Evolutionary conservation across 2,113 vertebrate species (phyloP).

Genomic region (Mirza zaza): DNA sequence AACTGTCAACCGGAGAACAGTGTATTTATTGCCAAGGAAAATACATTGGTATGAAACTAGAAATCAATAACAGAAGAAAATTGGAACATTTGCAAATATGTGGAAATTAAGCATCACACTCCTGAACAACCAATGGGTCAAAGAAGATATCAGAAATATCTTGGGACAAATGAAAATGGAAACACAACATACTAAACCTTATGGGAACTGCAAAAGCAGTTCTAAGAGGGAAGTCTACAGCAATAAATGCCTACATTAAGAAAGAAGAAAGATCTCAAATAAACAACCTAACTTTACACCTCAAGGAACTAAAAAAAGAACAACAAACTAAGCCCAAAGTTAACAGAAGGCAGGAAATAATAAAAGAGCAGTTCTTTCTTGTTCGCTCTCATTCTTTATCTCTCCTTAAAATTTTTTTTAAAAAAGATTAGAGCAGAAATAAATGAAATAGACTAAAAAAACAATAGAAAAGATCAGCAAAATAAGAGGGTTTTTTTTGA

Average conservation of each 20-base stretch:
- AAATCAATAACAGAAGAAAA: not conserved
- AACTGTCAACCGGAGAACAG: slow-evolving; percentile 18
- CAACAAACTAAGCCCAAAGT: not conserved
- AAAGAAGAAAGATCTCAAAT: not conserved
- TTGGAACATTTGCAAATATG: not conserved
- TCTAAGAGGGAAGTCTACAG: not conserved
- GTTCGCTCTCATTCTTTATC: no score
- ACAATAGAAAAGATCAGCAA: not conserved
- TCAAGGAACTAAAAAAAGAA: not conserved
- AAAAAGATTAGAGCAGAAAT: not conserved
- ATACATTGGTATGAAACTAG: not conserved
- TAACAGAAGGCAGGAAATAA: not conserved
- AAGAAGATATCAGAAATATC: not conserved
- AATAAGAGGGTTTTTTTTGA: not conserved
- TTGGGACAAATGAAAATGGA: not conserved
- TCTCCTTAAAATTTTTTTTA: no score
- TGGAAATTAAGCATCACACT: not conserved
- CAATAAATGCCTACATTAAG: not conserved
- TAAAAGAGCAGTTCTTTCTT: not conserved
- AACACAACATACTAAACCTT: not conserved
- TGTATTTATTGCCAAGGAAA: not conserved
- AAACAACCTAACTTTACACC: not conserved
- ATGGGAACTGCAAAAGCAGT: not conserved
- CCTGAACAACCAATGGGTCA: not conserved
- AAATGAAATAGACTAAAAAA: not conserved